Evolutionary conservation across 2,113 vertebrate genomes (phyloP).

Genomic region (Cottus gobio): DNA sequence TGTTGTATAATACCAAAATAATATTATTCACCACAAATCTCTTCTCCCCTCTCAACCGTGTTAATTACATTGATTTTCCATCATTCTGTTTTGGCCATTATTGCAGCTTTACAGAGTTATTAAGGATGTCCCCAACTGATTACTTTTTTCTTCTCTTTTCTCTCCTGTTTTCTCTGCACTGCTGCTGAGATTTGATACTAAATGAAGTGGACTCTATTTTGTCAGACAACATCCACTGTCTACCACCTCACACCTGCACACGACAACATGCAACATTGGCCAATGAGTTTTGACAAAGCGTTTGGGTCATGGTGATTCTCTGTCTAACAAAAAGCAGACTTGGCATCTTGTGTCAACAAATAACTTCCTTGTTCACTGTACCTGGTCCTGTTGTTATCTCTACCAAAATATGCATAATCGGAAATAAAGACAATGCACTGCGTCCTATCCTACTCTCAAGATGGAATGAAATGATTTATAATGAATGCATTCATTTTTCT

Average conservation of each 20-base stretch:
- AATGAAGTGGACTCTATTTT: constrained; percentile 7
- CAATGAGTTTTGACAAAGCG: constrained; percentile 17
- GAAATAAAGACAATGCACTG: not conserved
- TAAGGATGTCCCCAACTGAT: constrained; percentile 25
- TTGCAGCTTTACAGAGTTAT: constrained; percentile 36
- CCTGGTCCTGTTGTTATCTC: not conserved
- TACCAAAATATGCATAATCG: not conserved
- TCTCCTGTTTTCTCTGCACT: not conserved
- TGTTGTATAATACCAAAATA: not conserved
- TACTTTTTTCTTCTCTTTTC: constrained; percentile 26
- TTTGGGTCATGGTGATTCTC: constrained; percentile 1
- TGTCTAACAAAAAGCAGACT: constrained; percentile 7
- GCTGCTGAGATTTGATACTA: constrained; percentile 26
- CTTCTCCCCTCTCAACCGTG: not conserved
- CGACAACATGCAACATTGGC: not conserved
- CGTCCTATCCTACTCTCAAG: not conserved
- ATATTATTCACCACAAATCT: not conserved
- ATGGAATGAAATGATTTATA: not conserved
- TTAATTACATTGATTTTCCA: constrained; percentile 32
- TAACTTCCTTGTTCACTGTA: not conserved
- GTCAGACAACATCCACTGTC: constrained; percentile 9
- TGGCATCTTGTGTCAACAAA: constrained; percentile 31
- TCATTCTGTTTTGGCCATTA: constrained; percentile 18
- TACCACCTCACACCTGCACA: constrained; percentile 15
- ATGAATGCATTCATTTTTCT: not conserved